Percentiles rank a stretch among this genome's conserved stretches.
phyloP scores from a whole-genome alignment of 2,888 invertebrate species.

The Phlogophora meticulosa region DNA sequence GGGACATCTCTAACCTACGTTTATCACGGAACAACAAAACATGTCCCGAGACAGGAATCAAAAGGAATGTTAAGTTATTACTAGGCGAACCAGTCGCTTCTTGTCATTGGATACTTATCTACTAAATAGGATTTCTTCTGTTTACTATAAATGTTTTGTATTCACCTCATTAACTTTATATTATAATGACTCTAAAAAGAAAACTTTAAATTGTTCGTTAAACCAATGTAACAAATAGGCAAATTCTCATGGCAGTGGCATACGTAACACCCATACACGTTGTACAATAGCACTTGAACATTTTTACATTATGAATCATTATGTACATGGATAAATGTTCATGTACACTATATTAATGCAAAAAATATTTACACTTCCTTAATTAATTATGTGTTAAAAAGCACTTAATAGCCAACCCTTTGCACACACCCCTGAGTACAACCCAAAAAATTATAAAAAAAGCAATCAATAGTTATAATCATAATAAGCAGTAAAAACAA shows the following conservation, averaged over 20 bases:
- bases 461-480: conserved; percentile 63
- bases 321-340: conserved; percentile 83
- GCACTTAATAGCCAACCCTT: conserved; percentile 84
- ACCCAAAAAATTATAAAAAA: conserved; percentile 66
- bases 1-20: conserved; percentile 76
- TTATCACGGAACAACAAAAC: conserved; percentile 55
- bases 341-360: conserved; percentile 85
- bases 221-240: conserved; percentile 59
- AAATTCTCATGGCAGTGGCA: conserved; percentile 83
- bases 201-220: conserved; percentile 55
- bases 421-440: conserved; percentile 71
- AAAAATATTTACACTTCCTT: conserved; percentile 89
- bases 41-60: conserved; percentile 44
- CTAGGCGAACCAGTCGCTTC: conserved; percentile 82
- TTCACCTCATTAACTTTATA: conserved; percentile 58
- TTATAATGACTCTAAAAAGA: conserved; percentile 59
- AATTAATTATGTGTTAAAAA: conserved; percentile 84
- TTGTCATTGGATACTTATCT: conserved; percentile 73
- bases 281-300: conserved; percentile 86
- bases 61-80: conserved; percentile 61
- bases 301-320: conserved; percentile 82
- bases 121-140: conserved; percentile 76
- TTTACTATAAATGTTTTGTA: conserved; percentile 69
- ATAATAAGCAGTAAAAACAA: conserved; percentile 63
- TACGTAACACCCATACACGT: conserved; percentile 86